Evolutionary conservation across 1,140 invertebrate species (phyloP).

Genomic region (Euborellia annulipes): DNA sequence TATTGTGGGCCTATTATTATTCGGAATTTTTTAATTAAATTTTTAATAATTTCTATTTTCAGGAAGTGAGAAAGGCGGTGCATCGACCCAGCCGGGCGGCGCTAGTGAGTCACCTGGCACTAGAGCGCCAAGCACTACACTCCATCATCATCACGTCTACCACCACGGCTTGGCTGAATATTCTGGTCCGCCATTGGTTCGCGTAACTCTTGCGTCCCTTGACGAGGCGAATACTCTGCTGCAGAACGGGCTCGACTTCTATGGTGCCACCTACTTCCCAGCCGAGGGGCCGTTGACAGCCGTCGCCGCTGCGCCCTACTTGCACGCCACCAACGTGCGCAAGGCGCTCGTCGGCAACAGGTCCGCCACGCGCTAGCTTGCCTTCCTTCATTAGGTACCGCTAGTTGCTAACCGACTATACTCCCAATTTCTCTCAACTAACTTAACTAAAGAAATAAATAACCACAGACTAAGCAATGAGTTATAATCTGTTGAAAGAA

Average conservation of each 20-base stretch:
- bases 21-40: too few species aligned
- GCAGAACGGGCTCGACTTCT: conserved; percentile 69
- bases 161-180: conserved; percentile 24
- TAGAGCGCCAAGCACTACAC: conserved; percentile 16
- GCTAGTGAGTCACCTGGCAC: too few species aligned
- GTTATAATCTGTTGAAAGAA: too few species aligned
- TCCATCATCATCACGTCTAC: conserved; percentile 36
- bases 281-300: conserved; percentile 47
- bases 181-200: conserved; percentile 34
- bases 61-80: too few species aligned
- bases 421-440: too few species aligned
- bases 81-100: too few species aligned
- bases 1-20: too few species aligned
- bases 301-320: conserved; percentile 23
- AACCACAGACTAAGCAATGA: too few species aligned
- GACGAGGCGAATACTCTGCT: conserved; percentile 64
- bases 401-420: too few species aligned
- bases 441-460: too few species aligned
- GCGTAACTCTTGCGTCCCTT: conserved; percentile 58
- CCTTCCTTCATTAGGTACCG: too few species aligned
- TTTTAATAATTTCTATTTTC: too few species aligned
- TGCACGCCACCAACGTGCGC: conserved; percentile 10
- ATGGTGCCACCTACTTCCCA: conserved; percentile 69
- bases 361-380: conserved; percentile 8
- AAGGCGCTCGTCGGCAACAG: conserved; percentile 15